These are phyloP conservation scores for Geodia barretti DNA, from an alignment of 37 sponge, comb jelly and placozoan species.

Conservation along the genomic window DNA sequence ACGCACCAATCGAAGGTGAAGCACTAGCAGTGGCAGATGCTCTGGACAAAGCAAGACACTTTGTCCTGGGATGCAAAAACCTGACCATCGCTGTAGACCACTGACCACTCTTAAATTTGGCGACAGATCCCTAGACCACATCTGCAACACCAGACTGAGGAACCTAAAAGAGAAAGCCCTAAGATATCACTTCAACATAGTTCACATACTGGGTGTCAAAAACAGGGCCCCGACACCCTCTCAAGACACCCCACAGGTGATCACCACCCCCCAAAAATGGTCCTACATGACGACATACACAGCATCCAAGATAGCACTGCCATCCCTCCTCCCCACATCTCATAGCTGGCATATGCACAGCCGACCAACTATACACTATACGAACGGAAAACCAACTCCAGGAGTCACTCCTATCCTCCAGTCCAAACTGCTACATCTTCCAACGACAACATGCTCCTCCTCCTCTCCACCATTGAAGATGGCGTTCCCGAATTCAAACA, in stretches of 20 bases:
- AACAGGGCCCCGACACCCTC: constrained; percentile 22
- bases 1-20: constrained; percentile 55
- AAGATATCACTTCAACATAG: constrained; percentile 24
- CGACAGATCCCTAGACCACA: constrained; percentile 17
- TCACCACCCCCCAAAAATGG: constrained; percentile 10
- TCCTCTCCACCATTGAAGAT: constrained; percentile 38
- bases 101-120: constrained; percentile 33
- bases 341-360: constrained; percentile 16
- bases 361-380: constrained; percentile 1
- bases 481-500: constrained; percentile 33
- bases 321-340: background rate
- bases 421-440: constrained; percentile 19
- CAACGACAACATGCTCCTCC: constrained; percentile 15
- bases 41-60: constrained; percentile 51
- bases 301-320: background rate
- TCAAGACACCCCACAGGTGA: constrained; percentile 27
- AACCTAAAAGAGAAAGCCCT: constrained; percentile 43
- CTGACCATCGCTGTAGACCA: constrained; percentile 38
- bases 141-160: constrained; percentile 17
- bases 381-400: constrained; percentile 9
- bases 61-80: constrained; percentile 46
- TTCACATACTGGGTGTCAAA: constrained; percentile 37
- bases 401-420: constrained; percentile 13
- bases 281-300: constrained; percentile 8
- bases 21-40: constrained; percentile 49